Evolutionary conservation across 2,888 invertebrate species (phyloP), one percentile per base, ranked within the genome.

Genomic region (Ctenicera cuprea): DNA sequence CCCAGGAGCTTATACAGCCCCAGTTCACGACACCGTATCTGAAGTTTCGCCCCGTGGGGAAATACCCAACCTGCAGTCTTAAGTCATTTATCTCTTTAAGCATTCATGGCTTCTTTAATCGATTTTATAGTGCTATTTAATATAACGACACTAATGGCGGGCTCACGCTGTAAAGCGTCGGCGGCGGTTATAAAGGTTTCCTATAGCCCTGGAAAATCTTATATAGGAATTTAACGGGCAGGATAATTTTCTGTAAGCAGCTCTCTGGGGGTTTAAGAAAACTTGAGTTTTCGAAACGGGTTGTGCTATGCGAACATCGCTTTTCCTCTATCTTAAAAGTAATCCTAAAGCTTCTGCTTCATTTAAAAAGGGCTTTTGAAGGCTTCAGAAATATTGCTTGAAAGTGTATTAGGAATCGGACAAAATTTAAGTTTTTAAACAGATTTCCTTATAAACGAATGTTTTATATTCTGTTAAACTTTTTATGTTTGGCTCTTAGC

Each of bases 1-100:
- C 96, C 96, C 74, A 93, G 89, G 80, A 96, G 89, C 87, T 96
- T 96, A 88, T 95, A 96, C 81, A 94, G 90, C 33, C 96, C 96
- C 79, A 96, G 89, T 83, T 95, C 94, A 69, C 92, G 91, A 87
- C 96, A 96, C 76, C 95, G 90, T 18, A 93, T 92, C 81, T 91
- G 90, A 73, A 96, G 90, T 71, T 91, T 90, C 65, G 95, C 93
- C 38, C 94, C 94, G 84, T 96, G 95, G 9, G 95, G 94, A 82
- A 94, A 92, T 78, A 90, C 90, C 85, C 91, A 91, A 80, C 91
- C 91, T 81, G 89, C 87, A 82, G 89, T 88, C 91, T 91, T 83
- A 65, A 86, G 84, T 74, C 77, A 69, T 71, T 76, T 76, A 71
- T 71, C 66, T 75, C 63, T 75, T 75, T 71, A 76, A 77, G 76